phyloP scores from a whole-genome alignment of 2,888 invertebrate species.

The Anticlea derivata region DNA sequence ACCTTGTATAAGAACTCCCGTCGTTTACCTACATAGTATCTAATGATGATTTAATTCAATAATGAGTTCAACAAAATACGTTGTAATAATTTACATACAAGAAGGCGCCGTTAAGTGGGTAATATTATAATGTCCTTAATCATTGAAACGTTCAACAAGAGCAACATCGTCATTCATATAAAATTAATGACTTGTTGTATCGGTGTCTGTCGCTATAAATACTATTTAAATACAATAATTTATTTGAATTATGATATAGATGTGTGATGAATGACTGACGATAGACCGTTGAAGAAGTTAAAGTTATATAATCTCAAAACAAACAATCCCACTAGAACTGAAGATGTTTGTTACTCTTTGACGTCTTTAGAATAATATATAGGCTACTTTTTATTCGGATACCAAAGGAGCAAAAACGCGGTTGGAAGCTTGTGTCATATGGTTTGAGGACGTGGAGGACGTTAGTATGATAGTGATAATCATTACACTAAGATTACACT shows the following conservation, averaged over 20 bases:
- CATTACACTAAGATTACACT: not conserved
- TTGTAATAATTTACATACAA: slow-evolving; percentile 19
- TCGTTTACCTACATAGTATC: not conserved
- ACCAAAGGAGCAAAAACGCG: no score
- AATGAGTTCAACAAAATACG: slow-evolving; percentile 10
- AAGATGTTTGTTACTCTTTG: no score
- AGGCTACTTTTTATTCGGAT: no score
- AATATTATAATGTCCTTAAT: slow-evolving; percentile 20
- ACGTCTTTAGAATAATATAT: no score
- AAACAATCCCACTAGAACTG: no score
- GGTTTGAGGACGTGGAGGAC: no score
- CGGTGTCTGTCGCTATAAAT: slow-evolving; percentile 14
- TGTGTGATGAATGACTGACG: not conserved
- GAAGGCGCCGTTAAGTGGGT: slow-evolving; percentile 16
- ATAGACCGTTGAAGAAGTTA: no score
- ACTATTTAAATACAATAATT: not conserved
- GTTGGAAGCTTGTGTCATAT: no score
- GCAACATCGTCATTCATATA: slow-evolving; percentile 14
- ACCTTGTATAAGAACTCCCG: no score
- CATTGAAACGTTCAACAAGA: slow-evolving; percentile 10
- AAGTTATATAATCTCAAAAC: no score
- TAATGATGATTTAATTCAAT: slow-evolving; percentile 1
- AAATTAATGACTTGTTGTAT: slow-evolving; percentile 11
- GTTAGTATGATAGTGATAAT: no score
- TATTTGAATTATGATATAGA: not conserved